A percentile compares a stretch with the other conserved stretches of the same genome.
phyloP scores from a whole-genome alignment of 2,888 invertebrate species.

The Oxycera nigricornis region DNA sequence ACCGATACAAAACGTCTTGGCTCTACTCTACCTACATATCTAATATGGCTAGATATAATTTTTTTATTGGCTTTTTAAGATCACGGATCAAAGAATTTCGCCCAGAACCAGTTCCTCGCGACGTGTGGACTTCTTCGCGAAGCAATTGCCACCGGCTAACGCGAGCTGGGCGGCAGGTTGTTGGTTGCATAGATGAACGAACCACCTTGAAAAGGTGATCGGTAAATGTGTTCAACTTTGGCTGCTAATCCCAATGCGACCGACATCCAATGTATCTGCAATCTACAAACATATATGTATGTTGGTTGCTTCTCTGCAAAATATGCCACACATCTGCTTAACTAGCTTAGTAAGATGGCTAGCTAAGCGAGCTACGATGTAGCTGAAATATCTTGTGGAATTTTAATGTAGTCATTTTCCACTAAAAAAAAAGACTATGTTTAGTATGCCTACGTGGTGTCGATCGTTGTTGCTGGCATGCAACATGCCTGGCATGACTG shows the following conservation, averaged over 20 bases:
- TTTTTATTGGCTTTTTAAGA: background rate
- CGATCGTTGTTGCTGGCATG: background rate
- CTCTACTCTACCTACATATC: background rate
- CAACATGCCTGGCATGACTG: background rate
- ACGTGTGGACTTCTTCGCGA: background rate
- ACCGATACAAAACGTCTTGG: background rate
- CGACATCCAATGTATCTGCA: background rate
- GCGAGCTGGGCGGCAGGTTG: background rate
- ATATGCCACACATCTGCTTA: background rate
- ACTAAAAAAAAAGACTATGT: background rate
- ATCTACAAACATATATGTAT: background rate
- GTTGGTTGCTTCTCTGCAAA: background rate
- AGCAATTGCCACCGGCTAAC: background rate
- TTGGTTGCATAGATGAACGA: conserved; percentile 8
- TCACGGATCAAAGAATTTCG: background rate
- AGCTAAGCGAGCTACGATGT: background rate
- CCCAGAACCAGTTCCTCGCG: background rate
- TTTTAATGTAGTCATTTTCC: conserved; percentile 6
- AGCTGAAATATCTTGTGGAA: background rate
- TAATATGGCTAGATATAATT: background rate
- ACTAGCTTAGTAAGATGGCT: too few relatives aligned
- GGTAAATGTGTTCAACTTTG: background rate
- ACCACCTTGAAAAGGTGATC: conserved; percentile 26
- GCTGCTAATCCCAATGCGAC: background rate
- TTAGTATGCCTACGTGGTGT: background rate